phyloP scores from a whole-genome alignment of 2,888 invertebrate genomes.

The Dugesia japonica region DNA sequence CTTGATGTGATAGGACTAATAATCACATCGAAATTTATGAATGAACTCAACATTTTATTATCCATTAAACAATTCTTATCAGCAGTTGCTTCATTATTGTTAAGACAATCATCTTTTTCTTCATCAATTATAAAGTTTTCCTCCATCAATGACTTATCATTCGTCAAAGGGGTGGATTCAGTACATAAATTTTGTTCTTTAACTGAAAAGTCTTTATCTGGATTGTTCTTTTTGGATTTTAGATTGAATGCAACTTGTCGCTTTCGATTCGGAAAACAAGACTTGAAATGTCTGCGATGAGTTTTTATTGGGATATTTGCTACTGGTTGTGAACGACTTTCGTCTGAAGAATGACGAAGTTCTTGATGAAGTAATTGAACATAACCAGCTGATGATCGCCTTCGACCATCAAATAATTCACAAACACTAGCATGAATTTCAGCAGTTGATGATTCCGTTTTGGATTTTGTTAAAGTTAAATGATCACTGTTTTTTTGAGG shows the following conservation, averaged over 20 bases:
- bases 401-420: neutral
- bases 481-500: neutral
- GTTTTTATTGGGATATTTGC: neutral
- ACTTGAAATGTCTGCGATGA: neutral
- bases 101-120: neutral
- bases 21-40: neutral
- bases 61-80: neutral
- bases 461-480: neutral
- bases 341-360: neutral
- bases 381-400: neutral
- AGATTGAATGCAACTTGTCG: neutral
- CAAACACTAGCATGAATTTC: neutral
- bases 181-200: neutral
- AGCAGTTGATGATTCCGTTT: neutral
- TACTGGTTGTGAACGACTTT: neutral
- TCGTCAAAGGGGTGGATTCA: neutral
- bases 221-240: neutral
- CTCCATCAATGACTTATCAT: neutral
- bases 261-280: neutral
- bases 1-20: neutral
- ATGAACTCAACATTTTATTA: neutral
- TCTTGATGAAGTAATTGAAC: slow-evolving; percentile 8
- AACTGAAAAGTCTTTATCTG: neutral
- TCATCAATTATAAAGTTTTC: neutral
- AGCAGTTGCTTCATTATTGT: neutral